Conservation (phyloP, 2,797 vertebrate species). For the Smutsia gigantea region DNA sequence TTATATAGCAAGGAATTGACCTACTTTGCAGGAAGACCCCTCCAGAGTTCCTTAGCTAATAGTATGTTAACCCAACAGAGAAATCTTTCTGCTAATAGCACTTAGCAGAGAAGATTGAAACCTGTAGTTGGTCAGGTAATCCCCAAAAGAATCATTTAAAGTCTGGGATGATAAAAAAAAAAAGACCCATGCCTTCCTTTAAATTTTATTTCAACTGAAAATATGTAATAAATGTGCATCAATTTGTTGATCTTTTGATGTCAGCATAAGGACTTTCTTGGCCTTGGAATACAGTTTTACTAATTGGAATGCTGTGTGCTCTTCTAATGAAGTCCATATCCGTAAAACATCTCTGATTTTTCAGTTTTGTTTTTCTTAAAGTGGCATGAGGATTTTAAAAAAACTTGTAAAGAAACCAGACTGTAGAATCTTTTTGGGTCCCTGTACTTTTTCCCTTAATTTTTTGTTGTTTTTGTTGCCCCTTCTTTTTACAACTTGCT, state of each 20-base stretch:
- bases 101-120: constrained; percentile 38
- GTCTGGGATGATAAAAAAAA: neutral
- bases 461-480: neutral
- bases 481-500: neutral
- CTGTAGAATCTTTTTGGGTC: neutral
- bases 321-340: neutral
- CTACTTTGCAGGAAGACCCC: constrained; percentile 85
- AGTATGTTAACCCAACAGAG: constrained; percentile 84
- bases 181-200: neutral
- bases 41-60: constrained; percentile 84
- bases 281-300: neutral
- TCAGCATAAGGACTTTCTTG: constrained; percentile 2
- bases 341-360: neutral
- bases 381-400: neutral
- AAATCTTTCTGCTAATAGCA: constrained; percentile 74
- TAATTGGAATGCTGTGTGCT: neutral
- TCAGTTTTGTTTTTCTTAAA: neutral
- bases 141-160: constrained; percentile 28
- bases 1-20: constrained; percentile 85
- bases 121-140: constrained; percentile 53
- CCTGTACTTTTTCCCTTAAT: neutral
- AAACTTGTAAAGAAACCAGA: neutral
- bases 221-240: neutral
- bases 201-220: constrained; percentile 52
- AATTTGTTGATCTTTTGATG: constrained; percentile 32